Evolutionary conservation across 2,888 invertebrate genomes (phyloP), one percentile per base, ranked within the genome.

Genomic region (Leptopilina syphax): DNA sequence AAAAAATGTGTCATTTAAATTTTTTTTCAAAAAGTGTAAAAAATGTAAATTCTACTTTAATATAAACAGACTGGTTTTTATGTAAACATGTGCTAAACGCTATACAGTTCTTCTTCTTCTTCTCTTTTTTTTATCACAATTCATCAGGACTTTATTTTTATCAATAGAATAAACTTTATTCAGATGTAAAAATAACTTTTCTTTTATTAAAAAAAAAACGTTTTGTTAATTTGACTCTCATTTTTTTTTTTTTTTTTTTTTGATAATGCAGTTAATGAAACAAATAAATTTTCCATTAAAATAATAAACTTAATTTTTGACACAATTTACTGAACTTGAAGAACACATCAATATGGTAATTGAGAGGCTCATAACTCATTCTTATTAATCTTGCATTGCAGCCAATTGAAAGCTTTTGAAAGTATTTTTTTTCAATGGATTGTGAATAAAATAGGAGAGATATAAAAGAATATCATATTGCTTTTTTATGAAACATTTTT

Each of bases 101-200:
- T 50, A 50, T 50, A 50, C 50, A 50, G 47, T 47, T 47, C 47
- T 34, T 34, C 34, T 34, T 47, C 47, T 47, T 7, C 9, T 7
- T 47, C 10, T 50, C 3, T 12, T 9, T 50, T 50, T 67, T 44
- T 8, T 44, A 67, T 67, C 66, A 44, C 41, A 41, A 66, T 41
- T 34, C 66, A 34, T 34, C 66, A 34, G 44, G 44, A 44, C 9
- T 67, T 65, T 6, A 41, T 67, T 67, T 67, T 44, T n/a, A 44
- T 44, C 66, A 44, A 67, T 34, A 67, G 66, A 44, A 44, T 44
- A 8, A 67, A 67, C 44, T 67, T 44, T 67, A 67, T 67, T 67
- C 41, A 67, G 66, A 67, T 67, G 66, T 9, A 67, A 67, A 67
- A 65, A 44, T 18, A 67, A 67, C 44, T n/a, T 44, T 41, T 10